A percentile compares a stretch with the other conserved stretches of the same genome.
Conservation (phyloP, 2,888 invertebrate species). For the Phytoseiulus persimilis region DNA sequence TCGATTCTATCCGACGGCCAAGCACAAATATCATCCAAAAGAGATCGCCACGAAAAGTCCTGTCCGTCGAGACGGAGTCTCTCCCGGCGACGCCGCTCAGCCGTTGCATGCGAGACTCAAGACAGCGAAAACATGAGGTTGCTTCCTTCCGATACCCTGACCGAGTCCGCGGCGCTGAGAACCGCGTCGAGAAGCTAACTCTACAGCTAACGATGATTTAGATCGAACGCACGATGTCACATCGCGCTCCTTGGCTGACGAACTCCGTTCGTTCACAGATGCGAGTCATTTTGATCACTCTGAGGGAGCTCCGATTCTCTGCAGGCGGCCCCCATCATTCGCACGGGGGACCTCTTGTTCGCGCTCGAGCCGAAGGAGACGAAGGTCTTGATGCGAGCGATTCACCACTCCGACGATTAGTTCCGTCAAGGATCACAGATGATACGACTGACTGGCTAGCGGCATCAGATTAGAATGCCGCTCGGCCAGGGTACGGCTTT, state of each 20-base stretch:
- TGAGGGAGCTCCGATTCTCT: not conserved
- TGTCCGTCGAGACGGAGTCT: not conserved
- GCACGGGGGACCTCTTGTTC: not conserved
- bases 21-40: not conserved
- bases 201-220: not conserved
- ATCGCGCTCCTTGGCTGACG: not conserved
- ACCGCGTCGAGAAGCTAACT: not conserved
- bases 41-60: not conserved
- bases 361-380: too few species aligned
- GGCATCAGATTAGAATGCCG: not conserved
- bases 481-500: not conserved
- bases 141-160: not conserved
- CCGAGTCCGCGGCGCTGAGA: not conserved
- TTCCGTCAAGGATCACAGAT: too few species aligned
- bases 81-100: not conserved
- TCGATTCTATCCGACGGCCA: not conserved
- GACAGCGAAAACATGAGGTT: not conserved
- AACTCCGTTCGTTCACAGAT: not conserved
- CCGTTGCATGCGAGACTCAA: not conserved
- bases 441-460: too few species aligned
- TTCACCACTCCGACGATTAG: too few species aligned
- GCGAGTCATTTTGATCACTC: not conserved
- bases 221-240: not conserved
- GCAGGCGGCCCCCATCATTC: not conserved
- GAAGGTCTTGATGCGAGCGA: too few species aligned